Conservation (phyloP, 2,113 vertebrate species). For the Sylvia atricapilla region DNA sequence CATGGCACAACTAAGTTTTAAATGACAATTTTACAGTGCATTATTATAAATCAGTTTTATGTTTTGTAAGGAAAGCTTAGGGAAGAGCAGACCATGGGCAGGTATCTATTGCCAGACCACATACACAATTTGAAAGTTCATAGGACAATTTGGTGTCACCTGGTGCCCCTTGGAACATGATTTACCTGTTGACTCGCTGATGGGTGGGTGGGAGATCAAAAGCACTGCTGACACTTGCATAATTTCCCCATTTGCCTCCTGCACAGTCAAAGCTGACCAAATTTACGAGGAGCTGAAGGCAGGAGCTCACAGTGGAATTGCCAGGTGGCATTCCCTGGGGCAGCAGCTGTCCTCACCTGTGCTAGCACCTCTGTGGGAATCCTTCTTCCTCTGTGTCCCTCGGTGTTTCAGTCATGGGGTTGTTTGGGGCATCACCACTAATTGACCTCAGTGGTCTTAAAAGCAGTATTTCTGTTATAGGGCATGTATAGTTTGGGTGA, state of each 20-base stretch:
- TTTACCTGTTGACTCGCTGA: not conserved
- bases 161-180: not conserved
- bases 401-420: not conserved
- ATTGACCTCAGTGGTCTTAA: not conserved
- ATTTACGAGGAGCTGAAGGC: not conserved
- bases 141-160: not conserved
- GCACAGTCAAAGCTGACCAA: not conserved
- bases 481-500: rapidly evolving
- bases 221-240: not conserved
- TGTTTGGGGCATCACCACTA: not conserved
- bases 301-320: not conserved
- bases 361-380: not conserved
- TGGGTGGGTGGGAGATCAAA: not conserved
- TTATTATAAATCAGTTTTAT: not conserved
- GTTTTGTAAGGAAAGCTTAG: not conserved
- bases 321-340: not conserved
- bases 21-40: not conserved
- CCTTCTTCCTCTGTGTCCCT: not conserved
- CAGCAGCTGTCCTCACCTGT: not conserved
- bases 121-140: not conserved
- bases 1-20: not conserved
- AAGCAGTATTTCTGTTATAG: not conserved
- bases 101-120: not conserved
- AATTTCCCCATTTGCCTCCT: not conserved
- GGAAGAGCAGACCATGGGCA: not conserved